phyloP scores from a whole-genome alignment of 2,113 vertebrate species.

The Oncorhynchus keta region DNA sequence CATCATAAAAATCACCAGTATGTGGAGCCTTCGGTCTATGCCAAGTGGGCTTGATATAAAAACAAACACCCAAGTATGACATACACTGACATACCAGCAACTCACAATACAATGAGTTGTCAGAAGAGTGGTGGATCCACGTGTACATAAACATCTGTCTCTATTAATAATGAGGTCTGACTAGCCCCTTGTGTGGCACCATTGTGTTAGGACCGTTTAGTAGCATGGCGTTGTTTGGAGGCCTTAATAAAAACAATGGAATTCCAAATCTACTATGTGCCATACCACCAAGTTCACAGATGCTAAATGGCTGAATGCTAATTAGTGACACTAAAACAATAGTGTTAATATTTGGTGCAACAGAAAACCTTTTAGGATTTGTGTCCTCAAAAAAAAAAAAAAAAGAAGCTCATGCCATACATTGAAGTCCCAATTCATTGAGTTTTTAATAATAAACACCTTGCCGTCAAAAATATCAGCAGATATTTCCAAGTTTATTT shows the following conservation, averaged over 20 bases:
- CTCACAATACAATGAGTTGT: not conserved
- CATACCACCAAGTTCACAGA: not conserved
- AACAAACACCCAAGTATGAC: not conserved
- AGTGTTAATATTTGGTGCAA: not conserved
- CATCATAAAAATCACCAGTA: not conserved
- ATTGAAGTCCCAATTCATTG: constrained; percentile 24
- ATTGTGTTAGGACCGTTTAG: not conserved
- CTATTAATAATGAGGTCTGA: not conserved
- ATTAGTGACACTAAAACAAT: not conserved
- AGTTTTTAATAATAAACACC: constrained; percentile 43
- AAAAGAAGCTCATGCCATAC: not conserved
- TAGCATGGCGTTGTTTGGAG: not conserved
- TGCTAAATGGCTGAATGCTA: not conserved
- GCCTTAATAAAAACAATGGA: not conserved
- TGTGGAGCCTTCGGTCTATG: not conserved
- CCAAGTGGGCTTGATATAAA: not conserved
- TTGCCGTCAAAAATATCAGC: constrained; percentile 22
- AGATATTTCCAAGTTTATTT: not conserved
- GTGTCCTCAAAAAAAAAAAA: not conserved
- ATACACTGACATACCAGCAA: not conserved
- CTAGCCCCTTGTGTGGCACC: not conserved
- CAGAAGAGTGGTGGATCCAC: not conserved
- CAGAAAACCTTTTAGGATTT: not conserved
- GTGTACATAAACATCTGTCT: not conserved
- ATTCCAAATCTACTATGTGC: not conserved